phyloP scores from a whole-genome alignment of 2,113 vertebrate genomes.

The Proterorhinus semilunaris region DNA sequence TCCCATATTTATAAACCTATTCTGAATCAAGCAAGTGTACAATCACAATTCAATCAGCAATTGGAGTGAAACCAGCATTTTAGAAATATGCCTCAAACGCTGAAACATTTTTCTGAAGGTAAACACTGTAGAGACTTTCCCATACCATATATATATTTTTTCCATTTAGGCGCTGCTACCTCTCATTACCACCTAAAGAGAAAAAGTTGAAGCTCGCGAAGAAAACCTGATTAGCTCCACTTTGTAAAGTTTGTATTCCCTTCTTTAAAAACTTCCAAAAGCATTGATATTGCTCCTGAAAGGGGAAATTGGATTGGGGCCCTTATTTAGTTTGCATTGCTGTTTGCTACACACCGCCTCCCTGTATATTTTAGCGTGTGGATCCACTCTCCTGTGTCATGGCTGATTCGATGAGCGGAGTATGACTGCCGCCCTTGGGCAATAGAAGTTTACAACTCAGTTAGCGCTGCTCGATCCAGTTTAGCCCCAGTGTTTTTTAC shows the following conservation, averaged over 20 bases:
- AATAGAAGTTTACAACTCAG: slow-evolving; percentile 64
- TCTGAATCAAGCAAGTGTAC: too few relatives aligned
- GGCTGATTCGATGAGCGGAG: slow-evolving; percentile 57
- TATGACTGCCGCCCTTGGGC: slow-evolving; percentile 40
- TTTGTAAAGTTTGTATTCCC: slow-evolving; percentile 6
- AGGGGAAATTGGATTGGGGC: slow-evolving; percentile 34
- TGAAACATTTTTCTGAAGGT: background rate
- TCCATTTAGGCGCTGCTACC: slow-evolving; percentile 21
- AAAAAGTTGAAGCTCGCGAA: background rate
- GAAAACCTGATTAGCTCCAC: slow-evolving; percentile 14
- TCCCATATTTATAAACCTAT: too few relatives aligned
- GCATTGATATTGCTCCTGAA: slow-evolving; percentile 36
- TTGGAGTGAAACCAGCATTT: too few relatives aligned
- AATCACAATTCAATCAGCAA: too few relatives aligned
- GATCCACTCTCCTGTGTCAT: slow-evolving; percentile 31
- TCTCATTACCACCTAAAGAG: background rate
- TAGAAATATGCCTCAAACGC: background rate
- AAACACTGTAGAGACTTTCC: background rate
- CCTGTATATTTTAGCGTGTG: slow-evolving; percentile 20
- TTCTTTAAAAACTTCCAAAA: slow-evolving; percentile 19
- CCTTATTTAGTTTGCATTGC: slow-evolving; percentile 31
- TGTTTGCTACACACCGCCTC: slow-evolving; percentile 16
- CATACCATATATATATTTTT: slow-evolving; percentile 8
- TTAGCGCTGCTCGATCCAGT: slow-evolving; percentile 46
- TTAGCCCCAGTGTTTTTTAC: slow-evolving; percentile 30